Conservation (phyloP, 2,888 invertebrate genomes). For the Tenodera sinensis region DNA sequence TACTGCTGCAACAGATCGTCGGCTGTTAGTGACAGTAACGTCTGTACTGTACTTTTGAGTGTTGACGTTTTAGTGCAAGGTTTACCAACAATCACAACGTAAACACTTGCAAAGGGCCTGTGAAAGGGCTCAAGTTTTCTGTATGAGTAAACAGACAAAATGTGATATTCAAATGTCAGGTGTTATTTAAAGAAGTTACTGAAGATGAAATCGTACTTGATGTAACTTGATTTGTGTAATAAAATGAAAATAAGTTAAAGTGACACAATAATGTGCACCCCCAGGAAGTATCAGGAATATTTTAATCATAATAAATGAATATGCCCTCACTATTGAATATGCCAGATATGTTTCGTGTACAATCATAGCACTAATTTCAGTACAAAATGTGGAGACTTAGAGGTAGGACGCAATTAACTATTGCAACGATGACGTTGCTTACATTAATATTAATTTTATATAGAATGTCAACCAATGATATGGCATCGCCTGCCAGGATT, state of each 20-base stretch:
- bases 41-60: neutral
- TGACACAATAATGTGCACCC: neutral
- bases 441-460: constrained; percentile 42
- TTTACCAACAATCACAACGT: neutral
- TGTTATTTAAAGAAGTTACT: neutral
- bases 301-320: neutral
- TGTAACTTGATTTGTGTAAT: neutral
- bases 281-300: neutral
- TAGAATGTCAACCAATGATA: constrained; percentile 31
- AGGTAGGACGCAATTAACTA: constrained; percentile 36
- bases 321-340: neutral
- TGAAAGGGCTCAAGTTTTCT: too few species aligned
- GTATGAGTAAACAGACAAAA: neutral
- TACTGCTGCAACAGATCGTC: neutral
- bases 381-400: constrained; percentile 11
- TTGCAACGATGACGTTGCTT: constrained; percentile 39
- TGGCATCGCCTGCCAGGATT: neutral
- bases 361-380: neutral
- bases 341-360: neutral
- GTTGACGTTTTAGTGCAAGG: neutral
- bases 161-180: neutral
- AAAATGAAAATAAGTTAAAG: neutral
- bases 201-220: neutral
- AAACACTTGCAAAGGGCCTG: neutral
- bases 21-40: neutral